Conservation (phyloP, 1,140 invertebrate species). For the Hetaerina americana region DNA sequence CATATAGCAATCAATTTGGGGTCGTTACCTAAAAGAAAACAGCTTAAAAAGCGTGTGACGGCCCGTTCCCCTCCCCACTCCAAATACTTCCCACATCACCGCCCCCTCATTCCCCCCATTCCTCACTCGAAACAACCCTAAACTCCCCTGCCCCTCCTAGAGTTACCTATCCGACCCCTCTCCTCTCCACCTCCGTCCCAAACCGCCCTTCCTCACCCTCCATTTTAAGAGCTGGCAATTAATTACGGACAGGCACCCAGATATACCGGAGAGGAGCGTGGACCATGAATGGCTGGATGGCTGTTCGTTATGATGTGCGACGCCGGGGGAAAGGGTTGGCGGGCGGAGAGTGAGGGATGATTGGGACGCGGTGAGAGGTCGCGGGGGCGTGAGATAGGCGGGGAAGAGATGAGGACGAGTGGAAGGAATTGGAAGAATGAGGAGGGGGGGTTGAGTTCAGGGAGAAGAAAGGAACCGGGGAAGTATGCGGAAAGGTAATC, state of each 20-base stretch:
- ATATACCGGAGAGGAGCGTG: neutral
- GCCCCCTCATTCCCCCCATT: neutral
- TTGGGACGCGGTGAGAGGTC: neutral
- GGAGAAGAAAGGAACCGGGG: neutral
- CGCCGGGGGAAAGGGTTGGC: too few relatives aligned
- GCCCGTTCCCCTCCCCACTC: too few relatives aligned
- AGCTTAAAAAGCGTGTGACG: neutral
- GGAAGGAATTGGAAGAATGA: neutral
- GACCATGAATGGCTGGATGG: neutral
- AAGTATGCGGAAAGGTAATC: neutral
- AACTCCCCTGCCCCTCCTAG: neutral
- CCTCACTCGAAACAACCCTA: neutral
- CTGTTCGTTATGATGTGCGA: neutral
- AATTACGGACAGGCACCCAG: neutral
- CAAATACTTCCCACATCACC: too few relatives aligned
- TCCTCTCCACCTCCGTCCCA: neutral
- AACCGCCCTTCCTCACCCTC: neutral
- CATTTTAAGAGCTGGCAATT: neutral
- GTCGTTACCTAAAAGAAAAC: neutral
- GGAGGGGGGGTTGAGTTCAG: neutral
- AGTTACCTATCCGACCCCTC: neutral
- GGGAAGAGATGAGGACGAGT: neutral
- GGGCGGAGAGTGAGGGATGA: neutral
- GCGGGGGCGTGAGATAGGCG: neutral
- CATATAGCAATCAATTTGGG: neutral